These are phyloP conservation scores for Cataglyphis albicans DNA, from an alignment of 2,888 invertebrate genomes.

Conservation along the genomic window DNA sequence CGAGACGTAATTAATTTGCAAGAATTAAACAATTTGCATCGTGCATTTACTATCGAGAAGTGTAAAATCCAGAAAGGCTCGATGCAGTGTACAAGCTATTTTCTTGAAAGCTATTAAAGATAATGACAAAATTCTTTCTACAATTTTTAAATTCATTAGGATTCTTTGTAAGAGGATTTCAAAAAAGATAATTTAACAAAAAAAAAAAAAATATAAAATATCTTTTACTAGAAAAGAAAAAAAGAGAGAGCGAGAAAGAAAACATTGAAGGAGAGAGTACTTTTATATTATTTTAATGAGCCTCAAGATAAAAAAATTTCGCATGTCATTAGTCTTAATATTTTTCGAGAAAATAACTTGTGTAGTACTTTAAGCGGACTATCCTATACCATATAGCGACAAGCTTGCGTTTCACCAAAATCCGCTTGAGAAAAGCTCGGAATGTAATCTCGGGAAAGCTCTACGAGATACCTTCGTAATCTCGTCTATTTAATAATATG, in stretches of 20 bases:
- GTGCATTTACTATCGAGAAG: background rate
- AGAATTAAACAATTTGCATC: constrained; percentile 55
- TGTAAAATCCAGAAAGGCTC: background rate
- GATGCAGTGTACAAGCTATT: background rate
- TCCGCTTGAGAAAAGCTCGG: constrained; percentile 4
- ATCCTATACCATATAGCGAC: constrained; percentile 9
- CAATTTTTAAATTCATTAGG: background rate
- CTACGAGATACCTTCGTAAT: constrained; percentile 11
- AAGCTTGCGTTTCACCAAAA: constrained; percentile 31
- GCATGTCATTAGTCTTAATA: background rate
- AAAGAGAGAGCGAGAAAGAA: background rate
- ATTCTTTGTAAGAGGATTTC: background rate
- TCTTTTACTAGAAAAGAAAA: background rate
- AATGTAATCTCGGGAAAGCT: constrained; percentile 22
- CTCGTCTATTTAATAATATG: constrained; percentile 9
- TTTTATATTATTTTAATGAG: background rate
- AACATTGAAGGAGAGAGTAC: background rate
- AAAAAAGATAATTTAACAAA: constrained; percentile 6
- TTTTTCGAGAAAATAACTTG: background rate
- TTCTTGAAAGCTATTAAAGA: background rate
- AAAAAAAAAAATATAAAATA: background rate
- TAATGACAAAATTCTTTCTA: background rate
- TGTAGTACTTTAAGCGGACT: background rate
- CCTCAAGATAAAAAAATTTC: background rate
- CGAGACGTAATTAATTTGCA: constrained; percentile 51